Evolutionary conservation across 2,113 vertebrate genomes (phyloP).

Genomic region (Rhineura floridana): DNA sequence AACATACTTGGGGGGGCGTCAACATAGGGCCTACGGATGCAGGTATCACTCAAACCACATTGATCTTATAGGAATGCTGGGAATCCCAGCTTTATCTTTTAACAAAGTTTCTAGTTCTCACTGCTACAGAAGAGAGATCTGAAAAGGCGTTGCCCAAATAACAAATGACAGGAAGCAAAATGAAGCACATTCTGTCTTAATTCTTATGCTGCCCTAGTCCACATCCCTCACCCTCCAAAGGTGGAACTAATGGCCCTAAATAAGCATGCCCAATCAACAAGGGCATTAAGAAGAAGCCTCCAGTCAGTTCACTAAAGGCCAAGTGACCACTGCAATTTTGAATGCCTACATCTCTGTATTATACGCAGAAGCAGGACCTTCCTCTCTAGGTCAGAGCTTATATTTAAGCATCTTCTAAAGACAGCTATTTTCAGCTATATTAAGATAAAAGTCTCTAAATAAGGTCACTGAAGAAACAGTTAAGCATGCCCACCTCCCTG

Average conservation of each 20-base stretch:
- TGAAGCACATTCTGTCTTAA: background rate
- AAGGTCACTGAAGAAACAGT: background rate
- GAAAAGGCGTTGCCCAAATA: background rate
- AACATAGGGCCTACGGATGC: background rate
- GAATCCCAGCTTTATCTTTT: background rate
- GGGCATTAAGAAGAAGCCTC: background rate
- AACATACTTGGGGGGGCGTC: no score
- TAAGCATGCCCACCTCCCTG: background rate
- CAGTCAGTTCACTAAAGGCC: background rate
- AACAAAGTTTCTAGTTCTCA: background rate
- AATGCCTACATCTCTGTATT: background rate
- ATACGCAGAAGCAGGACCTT: background rate
- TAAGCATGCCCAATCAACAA: background rate
- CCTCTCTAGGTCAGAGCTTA: no score
- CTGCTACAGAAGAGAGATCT: background rate
- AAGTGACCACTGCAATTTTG: background rate
- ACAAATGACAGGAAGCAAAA: background rate
- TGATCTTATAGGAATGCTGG: background rate
- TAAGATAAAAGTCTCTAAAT: background rate
- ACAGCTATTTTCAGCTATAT: background rate
- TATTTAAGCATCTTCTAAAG: background rate
- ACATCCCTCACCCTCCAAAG: background rate
- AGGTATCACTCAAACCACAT: no score
- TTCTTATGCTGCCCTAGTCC: background rate
- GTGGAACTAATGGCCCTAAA: background rate